These are phyloP conservation scores for Lycaon pictus DNA, from an alignment of 2,113 vertebrate genomes.

Conservation along the genomic window DNA sequence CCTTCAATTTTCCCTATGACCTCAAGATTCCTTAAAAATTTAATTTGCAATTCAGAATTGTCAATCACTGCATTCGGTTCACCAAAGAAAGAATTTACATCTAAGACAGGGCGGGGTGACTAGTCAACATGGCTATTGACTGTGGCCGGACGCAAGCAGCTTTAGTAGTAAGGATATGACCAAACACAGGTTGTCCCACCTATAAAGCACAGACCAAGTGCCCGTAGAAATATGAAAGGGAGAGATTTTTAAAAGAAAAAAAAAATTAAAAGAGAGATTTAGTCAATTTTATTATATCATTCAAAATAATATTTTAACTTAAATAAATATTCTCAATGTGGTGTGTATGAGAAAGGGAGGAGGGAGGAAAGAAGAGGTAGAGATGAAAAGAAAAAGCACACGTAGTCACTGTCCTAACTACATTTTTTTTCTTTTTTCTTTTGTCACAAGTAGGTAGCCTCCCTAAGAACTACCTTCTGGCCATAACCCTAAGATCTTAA, in stretches of 20 bases:
- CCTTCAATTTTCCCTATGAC: not conserved
- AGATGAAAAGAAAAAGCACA: not conserved
- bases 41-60: conserved; percentile 20
- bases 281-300: not conserved
- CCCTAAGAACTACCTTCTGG: not conserved
- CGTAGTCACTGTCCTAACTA: not conserved
- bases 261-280: not conserved
- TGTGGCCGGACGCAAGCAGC: not conserved
- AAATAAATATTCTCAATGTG: not conserved
- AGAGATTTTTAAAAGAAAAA: not conserved
- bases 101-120: not conserved
- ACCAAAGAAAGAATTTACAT: not conserved
- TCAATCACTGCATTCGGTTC: not conserved
- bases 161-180: not conserved
- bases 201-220: not conserved
- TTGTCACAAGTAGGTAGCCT: not conserved
- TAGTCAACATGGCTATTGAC: not conserved
- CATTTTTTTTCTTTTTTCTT: not conserved
- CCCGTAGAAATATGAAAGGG: not conserved
- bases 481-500: not conserved
- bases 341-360: not conserved
- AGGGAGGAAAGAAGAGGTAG: not conserved
- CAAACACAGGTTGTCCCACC: not conserved
- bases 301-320: not conserved
- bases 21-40: not conserved